Evolutionary conservation across 2,113 vertebrate genomes (phyloP).

Genomic region (Oncorhynchus keta): DNA sequence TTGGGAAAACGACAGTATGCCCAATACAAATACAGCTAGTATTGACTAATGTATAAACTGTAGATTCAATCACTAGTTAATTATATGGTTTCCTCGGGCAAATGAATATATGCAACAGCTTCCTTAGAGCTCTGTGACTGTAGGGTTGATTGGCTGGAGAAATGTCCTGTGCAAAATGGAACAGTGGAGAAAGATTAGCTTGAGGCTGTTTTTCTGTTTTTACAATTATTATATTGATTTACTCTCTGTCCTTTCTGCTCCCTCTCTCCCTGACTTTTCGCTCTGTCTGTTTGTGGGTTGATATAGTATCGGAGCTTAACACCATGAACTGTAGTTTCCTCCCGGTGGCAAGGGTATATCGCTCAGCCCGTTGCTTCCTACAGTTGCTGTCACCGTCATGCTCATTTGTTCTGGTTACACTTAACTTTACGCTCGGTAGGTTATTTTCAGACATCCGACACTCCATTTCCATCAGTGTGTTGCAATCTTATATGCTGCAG

Average conservation of each 20-base stretch:
- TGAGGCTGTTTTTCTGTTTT: conserved; percentile 9
- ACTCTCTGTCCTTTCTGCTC: not conserved
- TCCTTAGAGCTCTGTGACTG: not conserved
- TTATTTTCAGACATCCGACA: not conserved
- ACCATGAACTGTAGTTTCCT: not conserved
- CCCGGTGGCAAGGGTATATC: not conserved
- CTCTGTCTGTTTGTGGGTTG: not conserved
- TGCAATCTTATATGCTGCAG: no score
- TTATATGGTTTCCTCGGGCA: not conserved
- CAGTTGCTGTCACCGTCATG: not conserved
- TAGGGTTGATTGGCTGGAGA: not conserved
- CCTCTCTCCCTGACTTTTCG: not conserved
- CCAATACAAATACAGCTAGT: no score
- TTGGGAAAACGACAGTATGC: no score
- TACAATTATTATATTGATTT: conserved; percentile 16
- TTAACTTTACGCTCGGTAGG: not conserved
- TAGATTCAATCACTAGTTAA: not conserved
- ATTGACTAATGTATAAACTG: no score
- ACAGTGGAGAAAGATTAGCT: not conserved
- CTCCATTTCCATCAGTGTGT: no score
- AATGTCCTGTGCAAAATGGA: conserved; percentile 10
- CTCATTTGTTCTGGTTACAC: not conserved
- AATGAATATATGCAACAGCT: not conserved
- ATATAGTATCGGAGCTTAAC: conserved; percentile 1
- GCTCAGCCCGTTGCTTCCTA: not conserved